Percentiles rank a stretch among this genome's conserved stretches.
Evolutionary conservation across 2,888 invertebrate species (phyloP).

Genomic region (Ochropleura leucogaster): DNA sequence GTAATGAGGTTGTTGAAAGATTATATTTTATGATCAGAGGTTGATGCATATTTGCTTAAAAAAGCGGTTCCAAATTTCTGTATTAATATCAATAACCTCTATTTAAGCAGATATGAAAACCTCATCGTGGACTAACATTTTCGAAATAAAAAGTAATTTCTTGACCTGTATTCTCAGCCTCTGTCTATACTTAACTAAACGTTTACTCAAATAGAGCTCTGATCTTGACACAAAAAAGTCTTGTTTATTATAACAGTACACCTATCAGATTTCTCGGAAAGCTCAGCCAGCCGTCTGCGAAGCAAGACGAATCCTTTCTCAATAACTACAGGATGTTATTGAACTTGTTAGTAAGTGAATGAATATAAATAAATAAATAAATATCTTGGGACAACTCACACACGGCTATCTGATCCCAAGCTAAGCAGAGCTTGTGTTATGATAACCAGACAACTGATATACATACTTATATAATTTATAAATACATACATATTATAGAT

Average conservation of each 20-base stretch:
- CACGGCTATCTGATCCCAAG: too few relatives aligned
- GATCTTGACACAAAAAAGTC: not conserved
- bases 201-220: not conserved
- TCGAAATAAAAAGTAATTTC: not conserved
- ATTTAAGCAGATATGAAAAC: too few relatives aligned
- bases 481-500: too few relatives aligned
- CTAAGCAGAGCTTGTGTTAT: too few relatives aligned
- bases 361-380: too few relatives aligned
- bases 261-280: conserved; percentile 12
- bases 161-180: not conserved
- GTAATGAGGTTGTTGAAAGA: not conserved
- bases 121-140: not conserved
- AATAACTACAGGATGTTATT: conserved; percentile 15
- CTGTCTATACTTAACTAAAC: not conserved
- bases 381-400: too few relatives aligned
- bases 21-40: too few relatives aligned
- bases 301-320: conserved; percentile 7
- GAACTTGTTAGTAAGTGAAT: conserved; percentile 20
- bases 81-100: not conserved
- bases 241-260: conserved; percentile 21
- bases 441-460: too few relatives aligned
- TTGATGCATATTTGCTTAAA: not conserved
- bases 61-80: not conserved
- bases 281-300: not conserved
- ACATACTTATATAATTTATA: too few relatives aligned